Base-by-base conservation (phyloP, 2,888 invertebrate genomes). In the Nymphalis urticae region DNA sequence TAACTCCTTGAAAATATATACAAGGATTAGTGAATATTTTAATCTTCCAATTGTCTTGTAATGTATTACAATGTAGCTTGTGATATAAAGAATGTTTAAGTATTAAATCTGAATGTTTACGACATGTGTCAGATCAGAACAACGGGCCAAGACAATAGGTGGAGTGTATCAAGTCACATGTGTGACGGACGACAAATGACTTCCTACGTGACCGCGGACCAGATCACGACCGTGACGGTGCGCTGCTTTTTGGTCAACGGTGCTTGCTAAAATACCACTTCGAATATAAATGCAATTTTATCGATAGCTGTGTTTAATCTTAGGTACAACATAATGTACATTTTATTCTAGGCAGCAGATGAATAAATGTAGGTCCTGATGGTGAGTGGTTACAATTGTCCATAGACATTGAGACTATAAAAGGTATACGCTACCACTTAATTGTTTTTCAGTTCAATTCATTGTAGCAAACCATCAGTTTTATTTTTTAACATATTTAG, bases 141-240 rank as follows among this genome's bases (percentile, higher is more conserved):
- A 76, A 75, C 75, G 75, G 75, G 61, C 75, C 42, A 79, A 71
- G 66, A 84, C 82, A 83, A 84, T 82, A 79, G 82, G 75, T 75
- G 76, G 79, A 81, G 79, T 80, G 77, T 80, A 79, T 77, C 78
- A 76, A 78, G 64, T 72, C 80, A 77, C 73, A 78, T 75, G 81
- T 84, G 82, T 81, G 83, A 82, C 82, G 81, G 80, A 79, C 76
- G 83, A 86, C 85, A 85, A 84, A 86, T 77, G 80, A 86, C 84
- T 86, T 85, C 81, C 83, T 84, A 83, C 79, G 79, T 82, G 84
- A 86, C 77, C 85, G 85, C 73, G 84, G 82, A 82, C 82, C 80
- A 80, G 79, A 80, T 83, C 82, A 82, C 75, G 82, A 80, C 72
- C 88, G 86, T 88, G 88, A 89, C 88, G 84, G 74, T 77, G 77